Percentiles rank a stretch among this genome's conserved stretches.
Conservation (phyloP, 2,113 vertebrate species). For the Bolborhynchus lineola region DNA sequence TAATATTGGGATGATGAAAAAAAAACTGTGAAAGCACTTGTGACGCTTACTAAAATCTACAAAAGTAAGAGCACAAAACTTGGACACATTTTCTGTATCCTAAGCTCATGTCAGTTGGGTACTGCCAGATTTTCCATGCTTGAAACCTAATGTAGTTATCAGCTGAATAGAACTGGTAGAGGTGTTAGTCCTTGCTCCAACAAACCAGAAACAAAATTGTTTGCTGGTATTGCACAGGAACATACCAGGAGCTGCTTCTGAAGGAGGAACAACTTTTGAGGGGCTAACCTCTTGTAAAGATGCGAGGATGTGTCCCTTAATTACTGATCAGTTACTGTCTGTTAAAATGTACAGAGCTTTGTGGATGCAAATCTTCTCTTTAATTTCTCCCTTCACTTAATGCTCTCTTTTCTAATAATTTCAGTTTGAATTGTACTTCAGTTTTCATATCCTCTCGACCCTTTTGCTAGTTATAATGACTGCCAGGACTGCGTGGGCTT, state of each 20-base stretch:
- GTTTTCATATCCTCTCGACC: neutral
- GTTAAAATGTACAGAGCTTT: neutral
- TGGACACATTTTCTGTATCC: neutral
- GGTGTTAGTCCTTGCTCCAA: neutral
- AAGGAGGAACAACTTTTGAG: neutral
- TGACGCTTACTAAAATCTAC: neutral
- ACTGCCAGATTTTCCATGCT: neutral
- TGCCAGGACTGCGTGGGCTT: conserved; percentile 9
- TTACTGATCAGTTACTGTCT: neutral
- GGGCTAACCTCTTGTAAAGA: neutral
- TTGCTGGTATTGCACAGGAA: neutral
- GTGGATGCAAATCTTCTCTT: neutral
- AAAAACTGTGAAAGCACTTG: neutral
- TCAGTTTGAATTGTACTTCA: neutral
- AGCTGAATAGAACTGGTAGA: neutral
- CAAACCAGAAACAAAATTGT: neutral
- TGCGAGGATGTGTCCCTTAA: neutral
- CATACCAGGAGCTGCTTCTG: neutral
- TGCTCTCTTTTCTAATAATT: neutral
- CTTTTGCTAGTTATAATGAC: neutral
- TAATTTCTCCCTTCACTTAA: neutral
- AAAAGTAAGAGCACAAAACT: neutral
- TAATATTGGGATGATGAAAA: neutral
- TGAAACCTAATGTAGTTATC: neutral
- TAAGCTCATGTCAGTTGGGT: neutral